Evolutionary conservation across 2,113 vertebrate genomes (phyloP), one percentile per base, ranked within the genome.

Genomic region (Zeus faber): DNA sequence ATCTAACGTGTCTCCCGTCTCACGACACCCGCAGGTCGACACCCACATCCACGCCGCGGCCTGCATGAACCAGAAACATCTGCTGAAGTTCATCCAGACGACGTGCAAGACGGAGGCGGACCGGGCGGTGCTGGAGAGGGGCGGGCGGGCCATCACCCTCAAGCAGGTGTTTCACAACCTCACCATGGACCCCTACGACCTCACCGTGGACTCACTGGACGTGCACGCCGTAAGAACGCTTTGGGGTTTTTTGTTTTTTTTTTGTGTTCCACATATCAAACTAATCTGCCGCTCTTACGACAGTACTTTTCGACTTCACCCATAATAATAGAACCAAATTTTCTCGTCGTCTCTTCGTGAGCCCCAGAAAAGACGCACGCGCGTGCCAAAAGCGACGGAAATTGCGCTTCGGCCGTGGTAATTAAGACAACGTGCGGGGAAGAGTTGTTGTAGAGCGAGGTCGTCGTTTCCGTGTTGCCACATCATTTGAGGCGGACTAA

Each of bases 61-160:
- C 52, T 98, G 95, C 81, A 99, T 99, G 97, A 99, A 94, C 79
- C 96, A 98, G 87, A 98, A 96, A 56, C 95, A 99, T 66, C 74
- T 99, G 69, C 70, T 98, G 69, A 89, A 89, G 46, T 98, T 99
- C 54, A 99, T 99, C 57, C 91, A 98, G 79, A 89, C 89, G 66
- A 94, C 95, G 0, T 96, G 90, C 82, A 86, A 98, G 65, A 93
- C 87, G 0, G 95, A 98, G 49, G 88, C 90, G 0, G 85, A 95
- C 45, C 90, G 93, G 1, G 88, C 89, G 7, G 93, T 98, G 55
- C 58, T 87, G 8, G 94, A 96, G 82, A 96, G 91, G 64, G 79
- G 64, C 13, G 88, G 88, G 25, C 80, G 85, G 74, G 94, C 92
- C 88, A 22, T 95, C 47, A 97, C 93, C 3, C 88, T 98, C 47